Evolutionary conservation across 2,888 invertebrate genomes (phyloP), one percentile per base, ranked within the genome.

Genomic region (Tenthredo distinguenda): DNA sequence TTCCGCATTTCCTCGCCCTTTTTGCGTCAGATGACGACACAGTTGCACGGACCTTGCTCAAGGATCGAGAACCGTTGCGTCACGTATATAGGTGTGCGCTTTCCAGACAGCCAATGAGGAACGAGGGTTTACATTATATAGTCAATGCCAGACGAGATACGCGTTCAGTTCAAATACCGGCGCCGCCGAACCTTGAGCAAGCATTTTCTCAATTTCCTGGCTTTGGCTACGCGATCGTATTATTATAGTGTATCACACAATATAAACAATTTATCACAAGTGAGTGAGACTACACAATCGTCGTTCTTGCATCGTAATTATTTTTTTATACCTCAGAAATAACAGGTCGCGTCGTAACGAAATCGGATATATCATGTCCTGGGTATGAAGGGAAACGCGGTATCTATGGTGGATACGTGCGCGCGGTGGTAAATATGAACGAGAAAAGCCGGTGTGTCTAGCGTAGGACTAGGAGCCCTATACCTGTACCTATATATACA

Each of bases 71-170:
- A 47, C 77, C 77, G 55, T 77, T 77, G 77, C 77, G 77, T 77
- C 77, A 77, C 47, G 77, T 50, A 26, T 26, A 26, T 26, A 77
- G 77, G 77, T 55, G 77, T 55, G 55, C 77, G 77, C 77, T 18
- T 12, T 10, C 10, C 6, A 10, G 2, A 12, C 77, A 4, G 7
- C 77, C 77, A 77, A 77, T 77, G 9, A 31, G 55, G 6, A 2
- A 55, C 77, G 77, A 77, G 77, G 77, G 55, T 77, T 77, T 77
- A 77, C 50, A 31, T 55, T 77, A 77, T 77, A 77, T 77, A 77
- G 77, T 47, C 50, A 77, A 77, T 7, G 43, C 31, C 15, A 15
- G 50, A 34, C 18, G 6, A 26, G 50, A 31, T 15, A 18, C 43
- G 21, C 76, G 43, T 55, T 47, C 77, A 77, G 77, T 77, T 77